Evolutionary conservation across 2,888 invertebrate species (phyloP).

Genomic region (Acholoe squamosa): DNA sequence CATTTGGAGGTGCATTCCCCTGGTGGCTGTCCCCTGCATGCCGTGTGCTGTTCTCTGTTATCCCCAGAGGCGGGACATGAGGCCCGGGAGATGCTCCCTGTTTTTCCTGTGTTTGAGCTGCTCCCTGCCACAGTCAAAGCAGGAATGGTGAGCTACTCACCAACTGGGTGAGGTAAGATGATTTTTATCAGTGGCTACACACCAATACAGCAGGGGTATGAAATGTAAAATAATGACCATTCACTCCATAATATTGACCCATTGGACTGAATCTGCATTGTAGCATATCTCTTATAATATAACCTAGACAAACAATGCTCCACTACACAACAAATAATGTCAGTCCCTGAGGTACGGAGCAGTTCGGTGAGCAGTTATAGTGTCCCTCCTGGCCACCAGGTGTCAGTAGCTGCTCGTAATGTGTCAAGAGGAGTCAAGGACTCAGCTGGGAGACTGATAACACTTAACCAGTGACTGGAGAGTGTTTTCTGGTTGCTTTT

Average conservation of each 20-base stretch:
- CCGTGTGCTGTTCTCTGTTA: constrained; percentile 49
- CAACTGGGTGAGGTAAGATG: too few relatives aligned
- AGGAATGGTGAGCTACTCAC: background rate
- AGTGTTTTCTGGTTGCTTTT: constrained; percentile 4
- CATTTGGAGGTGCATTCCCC: constrained; percentile 22
- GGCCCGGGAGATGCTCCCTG: constrained; percentile 22
- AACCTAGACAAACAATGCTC: too few relatives aligned
- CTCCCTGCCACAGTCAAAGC: background rate
- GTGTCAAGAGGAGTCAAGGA: background rate
- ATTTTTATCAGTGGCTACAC: too few relatives aligned
- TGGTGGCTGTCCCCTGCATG: constrained; percentile 34
- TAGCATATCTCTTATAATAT: too few relatives aligned
- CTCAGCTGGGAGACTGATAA: constrained; percentile 18
- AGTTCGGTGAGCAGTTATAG: too few relatives aligned
- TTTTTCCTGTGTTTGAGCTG: background rate
- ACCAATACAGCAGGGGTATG: background rate
- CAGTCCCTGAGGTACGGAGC: too few relatives aligned
- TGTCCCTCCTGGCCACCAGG: background rate
- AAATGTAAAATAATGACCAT: too few relatives aligned
- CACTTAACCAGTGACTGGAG: background rate
- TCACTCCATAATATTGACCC: too few relatives aligned
- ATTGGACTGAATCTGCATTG: too few relatives aligned
- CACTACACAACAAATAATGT: too few relatives aligned
- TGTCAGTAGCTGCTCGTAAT: background rate
- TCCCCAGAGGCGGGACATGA: constrained; percentile 2